Evolutionary conservation across 2,113 vertebrate genomes (phyloP).

Genomic region (Stigmatopora nigra): DNA sequence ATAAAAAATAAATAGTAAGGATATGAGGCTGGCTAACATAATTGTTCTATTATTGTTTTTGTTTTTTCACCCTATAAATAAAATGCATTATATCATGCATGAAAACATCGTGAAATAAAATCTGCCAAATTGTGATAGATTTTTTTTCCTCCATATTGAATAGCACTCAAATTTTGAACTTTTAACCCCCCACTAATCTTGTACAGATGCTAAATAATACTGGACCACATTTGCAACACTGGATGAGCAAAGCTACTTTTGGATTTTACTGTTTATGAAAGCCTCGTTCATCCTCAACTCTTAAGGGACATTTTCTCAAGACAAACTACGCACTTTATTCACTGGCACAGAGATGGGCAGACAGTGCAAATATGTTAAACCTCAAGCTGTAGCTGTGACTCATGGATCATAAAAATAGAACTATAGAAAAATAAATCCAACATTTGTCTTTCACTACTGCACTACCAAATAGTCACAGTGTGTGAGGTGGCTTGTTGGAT

Average conservation of each 20-base stretch:
- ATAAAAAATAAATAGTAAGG: no score
- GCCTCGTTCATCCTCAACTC: neutral
- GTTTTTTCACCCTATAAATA: no score
- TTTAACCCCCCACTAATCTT: neutral
- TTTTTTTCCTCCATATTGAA: no score
- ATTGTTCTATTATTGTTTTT: no score
- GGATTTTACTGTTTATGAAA: neutral
- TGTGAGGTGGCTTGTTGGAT: neutral
- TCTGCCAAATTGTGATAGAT: no score
- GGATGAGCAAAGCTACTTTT: neutral
- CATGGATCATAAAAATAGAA: constrained; percentile 2
- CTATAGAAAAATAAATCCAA: constrained; percentile 1
- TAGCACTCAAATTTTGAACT: neutral
- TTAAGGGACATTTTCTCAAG: neutral
- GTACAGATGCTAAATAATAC: neutral
- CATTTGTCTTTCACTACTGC: neutral
- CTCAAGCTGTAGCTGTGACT: constrained; percentile 4
- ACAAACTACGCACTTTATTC: neutral
- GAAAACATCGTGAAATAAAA: no score
- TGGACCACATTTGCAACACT: neutral
- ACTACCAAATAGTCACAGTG: neutral
- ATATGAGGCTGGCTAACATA: no score
- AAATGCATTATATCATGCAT: no score
- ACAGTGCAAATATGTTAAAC: no score
- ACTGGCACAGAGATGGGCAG: neutral